Conservation (phyloP, 2,113 vertebrate genomes). For the Hippoglossus stenolepis region DNA sequence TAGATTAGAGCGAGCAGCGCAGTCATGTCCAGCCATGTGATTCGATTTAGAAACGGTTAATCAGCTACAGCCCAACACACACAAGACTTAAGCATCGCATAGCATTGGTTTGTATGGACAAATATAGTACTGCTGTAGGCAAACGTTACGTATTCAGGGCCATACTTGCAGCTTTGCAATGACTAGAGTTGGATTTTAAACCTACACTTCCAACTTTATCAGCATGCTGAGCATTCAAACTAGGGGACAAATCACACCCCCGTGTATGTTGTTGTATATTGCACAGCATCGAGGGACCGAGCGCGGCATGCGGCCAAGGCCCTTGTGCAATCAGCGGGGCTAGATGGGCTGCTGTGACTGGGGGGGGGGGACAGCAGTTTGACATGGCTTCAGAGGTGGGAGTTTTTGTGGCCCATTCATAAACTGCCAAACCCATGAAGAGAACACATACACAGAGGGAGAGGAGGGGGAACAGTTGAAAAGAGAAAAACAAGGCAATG, state of each 20-base stretch:
- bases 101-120: conserved; percentile 13
- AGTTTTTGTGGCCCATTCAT: conserved; percentile 45
- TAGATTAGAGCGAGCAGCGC: conserved; percentile 28
- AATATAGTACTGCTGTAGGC: conserved; percentile 24
- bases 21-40: conserved; percentile 61
- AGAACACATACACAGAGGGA: neutral
- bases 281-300: neutral
- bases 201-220: conserved; percentile 5
- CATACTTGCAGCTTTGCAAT: conserved; percentile 17
- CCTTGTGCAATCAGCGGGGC: conserved; percentile 31
- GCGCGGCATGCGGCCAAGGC: conserved; percentile 17
- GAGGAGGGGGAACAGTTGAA: conserved; percentile 10
- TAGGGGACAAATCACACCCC: conserved; percentile 26
- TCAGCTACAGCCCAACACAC: conserved; percentile 45
- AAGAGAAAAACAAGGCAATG: conserved; percentile 33
- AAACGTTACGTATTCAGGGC: conserved; percentile 32
- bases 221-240: conserved; percentile 33
- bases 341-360: neutral
- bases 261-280: neutral
- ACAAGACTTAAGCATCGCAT: conserved; percentile 21
- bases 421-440: conserved; percentile 27
- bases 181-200: conserved; percentile 30
- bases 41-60: conserved; percentile 59
- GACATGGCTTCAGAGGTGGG: conserved; percentile 34
- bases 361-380: conserved; percentile 27